Conservation (phyloP, 2,888 invertebrate species). For the Phaedon cochleariae region DNA sequence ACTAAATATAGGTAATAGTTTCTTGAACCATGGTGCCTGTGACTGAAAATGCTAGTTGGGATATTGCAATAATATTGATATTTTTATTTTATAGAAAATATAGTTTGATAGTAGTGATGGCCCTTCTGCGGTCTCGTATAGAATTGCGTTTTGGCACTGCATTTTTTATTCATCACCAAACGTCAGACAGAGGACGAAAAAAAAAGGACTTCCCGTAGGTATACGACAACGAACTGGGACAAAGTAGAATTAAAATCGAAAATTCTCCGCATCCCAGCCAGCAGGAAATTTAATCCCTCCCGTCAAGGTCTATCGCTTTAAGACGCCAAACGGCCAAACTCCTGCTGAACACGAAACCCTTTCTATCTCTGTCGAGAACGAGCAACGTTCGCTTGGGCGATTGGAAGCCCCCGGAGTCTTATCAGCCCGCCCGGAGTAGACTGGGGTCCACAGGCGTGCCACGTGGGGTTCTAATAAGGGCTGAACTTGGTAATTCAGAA, state of each 20-base stretch:
- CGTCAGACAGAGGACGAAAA: background rate
- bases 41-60: too few relatives aligned
- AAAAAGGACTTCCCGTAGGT: slow-evolving; percentile 15
- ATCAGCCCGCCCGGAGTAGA: slow-evolving; percentile 58
- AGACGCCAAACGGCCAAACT: slow-evolving; percentile 40
- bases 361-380: background rate
- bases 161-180: too few relatives aligned
- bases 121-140: too few relatives aligned
- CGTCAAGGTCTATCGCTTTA: slow-evolving; percentile 60
- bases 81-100: too few relatives aligned
- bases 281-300: slow-evolving; percentile 58
- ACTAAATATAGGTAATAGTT: too few relatives aligned
- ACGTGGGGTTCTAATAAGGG: background rate
- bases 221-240: slow-evolving; percentile 42
- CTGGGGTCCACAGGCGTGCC: slow-evolving; percentile 29
- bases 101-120: too few relatives aligned
- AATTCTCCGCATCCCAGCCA: slow-evolving; percentile 53
- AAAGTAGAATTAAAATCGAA: slow-evolving; percentile 54
- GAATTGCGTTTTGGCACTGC: background rate
- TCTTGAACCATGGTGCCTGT: too few relatives aligned
- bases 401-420: slow-evolving; percentile 54
- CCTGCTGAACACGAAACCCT: background rate
- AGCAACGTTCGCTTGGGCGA: slow-evolving; percentile 41
- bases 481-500: too few relatives aligned
- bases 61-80: too few relatives aligned